Evolutionary conservation across 2,797 vertebrate species (phyloP).

Genomic region (Picus viridis): DNA sequence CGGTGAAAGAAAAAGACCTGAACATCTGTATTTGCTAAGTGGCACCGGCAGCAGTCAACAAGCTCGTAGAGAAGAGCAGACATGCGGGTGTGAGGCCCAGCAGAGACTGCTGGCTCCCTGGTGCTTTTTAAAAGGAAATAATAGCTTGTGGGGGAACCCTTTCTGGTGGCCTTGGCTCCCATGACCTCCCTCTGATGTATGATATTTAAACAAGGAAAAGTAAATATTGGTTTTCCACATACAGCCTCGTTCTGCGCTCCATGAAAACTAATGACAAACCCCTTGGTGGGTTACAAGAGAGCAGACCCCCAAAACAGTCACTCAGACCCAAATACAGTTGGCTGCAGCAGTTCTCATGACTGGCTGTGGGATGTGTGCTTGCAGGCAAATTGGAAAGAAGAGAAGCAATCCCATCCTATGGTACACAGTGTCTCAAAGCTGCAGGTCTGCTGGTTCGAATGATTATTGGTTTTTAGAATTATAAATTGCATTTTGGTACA

Average conservation of each 20-base stretch:
- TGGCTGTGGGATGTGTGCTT: background rate
- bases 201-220: slow-evolving; percentile 70
- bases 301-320: background rate
- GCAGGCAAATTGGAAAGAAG: background rate
- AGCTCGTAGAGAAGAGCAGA: slow-evolving; percentile 25
- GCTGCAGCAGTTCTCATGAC: background rate
- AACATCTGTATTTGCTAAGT: slow-evolving; percentile 59
- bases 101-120: background rate
- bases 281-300: background rate
- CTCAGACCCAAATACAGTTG: background rate
- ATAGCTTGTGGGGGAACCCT: slow-evolving; percentile 61
- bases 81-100: background rate
- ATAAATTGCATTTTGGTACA: background rate
- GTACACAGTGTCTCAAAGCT: background rate
- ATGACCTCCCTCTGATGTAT: slow-evolving; percentile 62
- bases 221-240: slow-evolving; percentile 61
- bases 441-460: background rate
- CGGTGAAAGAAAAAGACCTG: slow-evolving; percentile 36
- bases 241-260: slow-evolving; percentile 21
- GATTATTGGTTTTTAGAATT: slow-evolving; percentile 38
- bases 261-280: slow-evolving; percentile 37
- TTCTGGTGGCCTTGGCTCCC: slow-evolving; percentile 54
- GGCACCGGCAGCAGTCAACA: slow-evolving; percentile 16
- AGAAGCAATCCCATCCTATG: background rate
- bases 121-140: slow-evolving; percentile 67